Evolutionary conservation across 2,888 invertebrate species (phyloP), one percentile per base, ranked within the genome.

Genomic region (Hedya salicella): DNA sequence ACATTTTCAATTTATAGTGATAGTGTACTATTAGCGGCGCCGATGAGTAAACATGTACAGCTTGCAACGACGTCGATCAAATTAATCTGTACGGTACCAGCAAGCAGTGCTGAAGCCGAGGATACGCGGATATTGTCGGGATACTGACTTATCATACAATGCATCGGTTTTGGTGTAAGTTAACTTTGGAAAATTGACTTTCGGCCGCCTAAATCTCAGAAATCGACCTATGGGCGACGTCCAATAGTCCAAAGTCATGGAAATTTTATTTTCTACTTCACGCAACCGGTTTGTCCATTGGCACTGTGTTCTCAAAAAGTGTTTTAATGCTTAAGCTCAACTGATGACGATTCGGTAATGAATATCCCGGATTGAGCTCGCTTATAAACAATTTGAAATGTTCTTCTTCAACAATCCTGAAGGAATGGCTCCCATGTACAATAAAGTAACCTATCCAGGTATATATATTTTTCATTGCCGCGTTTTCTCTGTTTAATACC

Each of bases 271-370:
- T 40, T 40, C 40, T 13, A 40, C 40, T 40, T 40, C 40, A 40
- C 3, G 40, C 40, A 40, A 40, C 40, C 40, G 40, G 25, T 25
- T 25, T 25, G 6, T 25, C 25, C 4, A 25, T 25, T 25, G 25
- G 25, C 6, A 0, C 25, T 25, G 25, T 25, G 25, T 25, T 25
- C 25, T 25, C 25, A 25, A 25, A 25, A 25, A 25, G 40, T 40
- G 42, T 14, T 42, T 42, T 42, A 42, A 42, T 42, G 42, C 42
- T 42, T 42, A 42, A 42, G 42, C 42, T 6, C n/a, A 42, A 42
- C n/a, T 42, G 42, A 16, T 14, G 42, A 42, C 42, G 42, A 5
- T 25, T 25, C 25, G 25, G 25, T 25, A 25, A 6, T 25, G 25
- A 25, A 25, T 25, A 25, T 25, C 25, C 42, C n/a, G 42, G 42